Conservation (phyloP, 2,113 vertebrate genomes). For the Nesogale talazaci region DNA sequence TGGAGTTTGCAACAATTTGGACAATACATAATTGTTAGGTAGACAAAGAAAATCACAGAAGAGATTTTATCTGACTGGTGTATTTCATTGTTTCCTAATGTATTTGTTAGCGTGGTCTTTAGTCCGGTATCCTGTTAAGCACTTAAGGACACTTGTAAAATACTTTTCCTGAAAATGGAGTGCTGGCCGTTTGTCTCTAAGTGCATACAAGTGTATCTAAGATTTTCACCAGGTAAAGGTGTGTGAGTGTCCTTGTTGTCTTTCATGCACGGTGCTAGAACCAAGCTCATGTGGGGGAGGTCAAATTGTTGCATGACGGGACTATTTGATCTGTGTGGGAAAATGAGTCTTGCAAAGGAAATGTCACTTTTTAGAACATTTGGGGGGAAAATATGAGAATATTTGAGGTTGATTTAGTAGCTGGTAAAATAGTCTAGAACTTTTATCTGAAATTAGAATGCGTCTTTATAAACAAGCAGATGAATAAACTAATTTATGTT, state of each 20-base stretch:
- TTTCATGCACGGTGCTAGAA: slow-evolving; percentile 13
- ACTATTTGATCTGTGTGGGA: background rate
- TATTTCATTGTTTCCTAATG: background rate
- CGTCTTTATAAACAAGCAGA: slow-evolving; percentile 32
- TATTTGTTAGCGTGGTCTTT: background rate
- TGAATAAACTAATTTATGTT: background rate
- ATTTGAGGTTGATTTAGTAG: background rate
- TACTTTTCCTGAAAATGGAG: background rate
- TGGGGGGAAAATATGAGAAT: background rate
- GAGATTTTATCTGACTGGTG: background rate
- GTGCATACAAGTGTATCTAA: background rate
- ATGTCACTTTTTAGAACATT: background rate
- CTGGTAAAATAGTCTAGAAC: background rate
- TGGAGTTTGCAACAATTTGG: background rate
- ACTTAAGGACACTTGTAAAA: background rate
- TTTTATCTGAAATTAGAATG: slow-evolving; percentile 5
- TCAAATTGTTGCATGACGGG: slow-evolving; percentile 6
- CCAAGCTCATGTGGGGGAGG: background rate
- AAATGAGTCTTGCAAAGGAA: background rate
- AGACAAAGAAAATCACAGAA: background rate
- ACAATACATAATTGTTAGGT: background rate
- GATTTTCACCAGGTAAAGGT: background rate
- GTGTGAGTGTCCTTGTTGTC: background rate
- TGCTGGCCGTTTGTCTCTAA: background rate
- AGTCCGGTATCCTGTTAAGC: background rate